Conservation (phyloP, 64 coral and sea anemone species). For the Actinia tenebrosa region DNA sequence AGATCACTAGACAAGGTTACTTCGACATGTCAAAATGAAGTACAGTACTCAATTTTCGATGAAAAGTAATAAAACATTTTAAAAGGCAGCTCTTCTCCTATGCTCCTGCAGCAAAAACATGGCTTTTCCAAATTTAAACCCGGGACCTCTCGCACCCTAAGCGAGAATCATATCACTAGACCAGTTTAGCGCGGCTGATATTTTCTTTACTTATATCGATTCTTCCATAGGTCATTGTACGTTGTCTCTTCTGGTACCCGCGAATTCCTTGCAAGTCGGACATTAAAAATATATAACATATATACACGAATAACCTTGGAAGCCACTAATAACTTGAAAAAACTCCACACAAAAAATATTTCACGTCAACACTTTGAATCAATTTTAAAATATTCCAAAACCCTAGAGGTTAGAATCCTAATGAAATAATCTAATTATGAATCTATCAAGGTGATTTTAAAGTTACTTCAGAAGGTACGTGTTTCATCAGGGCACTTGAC, state of each 20-base stretch:
- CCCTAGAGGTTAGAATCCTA: no score
- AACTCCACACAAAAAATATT: no score
- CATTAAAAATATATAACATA: not conserved
- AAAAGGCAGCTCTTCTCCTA: not conserved
- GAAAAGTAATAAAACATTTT: no score
- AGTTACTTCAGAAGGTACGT: no score
- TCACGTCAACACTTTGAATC: no score
- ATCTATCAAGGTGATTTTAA: no score
- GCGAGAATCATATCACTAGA: slow-evolving; percentile 26
- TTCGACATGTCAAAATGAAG: not conserved
- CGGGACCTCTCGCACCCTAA: slow-evolving; percentile 21
- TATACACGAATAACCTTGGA: no score
- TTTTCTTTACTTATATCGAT: not conserved
- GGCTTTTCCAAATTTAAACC: slow-evolving; percentile 14
- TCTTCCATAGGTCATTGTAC: not conserved
- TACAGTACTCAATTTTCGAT: no score
- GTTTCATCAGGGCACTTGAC: no score
- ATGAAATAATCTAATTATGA: no score
- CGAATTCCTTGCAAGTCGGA: not conserved
- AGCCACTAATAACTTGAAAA: no score
- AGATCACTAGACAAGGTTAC: not conserved
- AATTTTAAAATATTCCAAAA: no score
- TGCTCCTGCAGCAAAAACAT: not conserved
- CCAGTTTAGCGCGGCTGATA: not conserved
- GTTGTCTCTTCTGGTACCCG: not conserved